Percentiles rank a stretch among this genome's conserved stretches.
These are phyloP conservation scores for Drosophila anomalata DNA, from an alignment of 2,888 invertebrate species.

Conservation along the genomic window DNA sequence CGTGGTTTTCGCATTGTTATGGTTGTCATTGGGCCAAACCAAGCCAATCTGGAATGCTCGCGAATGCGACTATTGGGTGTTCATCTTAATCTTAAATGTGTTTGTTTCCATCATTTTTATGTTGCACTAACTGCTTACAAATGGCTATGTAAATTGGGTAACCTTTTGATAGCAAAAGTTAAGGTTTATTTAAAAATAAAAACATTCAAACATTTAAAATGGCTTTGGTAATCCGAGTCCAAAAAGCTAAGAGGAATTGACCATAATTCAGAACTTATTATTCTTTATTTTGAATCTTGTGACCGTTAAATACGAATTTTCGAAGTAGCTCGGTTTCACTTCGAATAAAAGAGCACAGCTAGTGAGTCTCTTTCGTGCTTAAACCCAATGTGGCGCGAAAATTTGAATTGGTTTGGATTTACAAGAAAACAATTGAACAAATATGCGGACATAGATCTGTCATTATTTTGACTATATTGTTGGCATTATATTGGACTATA, in stretches of 20 bases:
- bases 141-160: too few relatives aligned
- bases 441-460: not conserved
- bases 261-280: not conserved
- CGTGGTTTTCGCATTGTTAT: slow-evolving; percentile 5
- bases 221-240: too few relatives aligned
- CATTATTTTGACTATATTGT: too few relatives aligned
- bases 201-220: not conserved
- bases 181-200: too few relatives aligned
- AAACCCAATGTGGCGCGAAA: not conserved
- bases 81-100: too few relatives aligned
- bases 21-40: not conserved
- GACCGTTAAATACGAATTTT: slow-evolving; percentile 17
- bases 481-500: too few relatives aligned
- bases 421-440: not conserved
- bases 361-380: not conserved
- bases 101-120: not conserved
- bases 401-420: not conserved
- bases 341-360: slow-evolving; percentile 10
- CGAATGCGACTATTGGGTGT: not conserved
- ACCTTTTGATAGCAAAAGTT: too few relatives aligned
- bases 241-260: too few relatives aligned
- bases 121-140: too few relatives aligned
- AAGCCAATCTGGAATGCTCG: not conserved
- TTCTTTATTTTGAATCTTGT: not conserved
- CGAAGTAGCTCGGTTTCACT: not conserved